Base-by-base conservation (phyloP, 2,888 invertebrate genomes). In the Temnothorax rugatulus region DNA sequence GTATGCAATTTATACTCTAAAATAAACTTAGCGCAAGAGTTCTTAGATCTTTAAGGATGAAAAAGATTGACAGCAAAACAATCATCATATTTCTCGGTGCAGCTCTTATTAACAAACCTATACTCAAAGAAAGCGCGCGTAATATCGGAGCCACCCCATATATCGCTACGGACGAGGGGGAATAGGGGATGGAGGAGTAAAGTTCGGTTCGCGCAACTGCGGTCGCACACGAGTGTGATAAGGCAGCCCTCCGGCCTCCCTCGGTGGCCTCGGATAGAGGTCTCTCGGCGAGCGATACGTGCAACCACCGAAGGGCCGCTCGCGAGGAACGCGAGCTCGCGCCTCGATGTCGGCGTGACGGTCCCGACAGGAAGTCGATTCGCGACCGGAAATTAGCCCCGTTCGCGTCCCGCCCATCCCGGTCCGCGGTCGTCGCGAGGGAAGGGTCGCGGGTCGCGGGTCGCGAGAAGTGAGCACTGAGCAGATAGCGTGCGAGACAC, bases 261-360 rank as follows among this genome's bases (percentile, higher is more conserved):
- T 64, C 25, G 25, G 96, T 94, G 38, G 2, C 29, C 2, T 29
- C 8, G 8, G 41, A 9, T 97, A 96, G 89, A 97, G 95, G 89
- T 85, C 87, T 86, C 88, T 79, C 86, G 86, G 47, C 76, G 83
- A 95, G 95, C 95, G 85, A 87, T 81, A 82, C 69, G 73, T 29
- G 69, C 82, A 21, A 64, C 25, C 44, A 68, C 4, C 47, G 25
- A 71, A 77, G 50, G 47, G 64, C 29, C 21, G 41, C 66, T 77
- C 82, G 75, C 75, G 79, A 73, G 81, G 64, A 64, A 41, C 82
- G 64, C 71, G 63, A 71, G 69, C 21, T 44, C 66, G 84, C 68
- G 83, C 69, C 59, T 79, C 73, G 83, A 79, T 77, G 66, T 85
- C 83, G 79, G 76, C 69, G 82, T 63, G 84, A 81, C 77, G 64